These are phyloP conservation scores for Chrosomus eos DNA, from an alignment of 2,797 vertebrate species.

Conservation along the genomic window DNA sequence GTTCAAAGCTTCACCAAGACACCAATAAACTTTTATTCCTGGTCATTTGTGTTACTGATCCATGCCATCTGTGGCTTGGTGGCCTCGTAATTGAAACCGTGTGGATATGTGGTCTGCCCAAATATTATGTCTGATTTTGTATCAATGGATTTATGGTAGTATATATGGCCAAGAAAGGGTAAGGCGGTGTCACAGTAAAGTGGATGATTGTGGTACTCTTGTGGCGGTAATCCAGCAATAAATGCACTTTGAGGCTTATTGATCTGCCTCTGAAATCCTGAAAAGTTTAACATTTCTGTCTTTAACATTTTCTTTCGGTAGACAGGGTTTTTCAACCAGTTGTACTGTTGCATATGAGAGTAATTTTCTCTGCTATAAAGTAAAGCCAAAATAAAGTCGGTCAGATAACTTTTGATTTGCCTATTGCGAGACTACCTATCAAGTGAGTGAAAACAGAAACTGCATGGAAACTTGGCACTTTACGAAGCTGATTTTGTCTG, in stretches of 20 bases:
- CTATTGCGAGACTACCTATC: constrained; percentile 22
- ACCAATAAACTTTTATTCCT: constrained; percentile 47
- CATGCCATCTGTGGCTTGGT: constrained; percentile 52
- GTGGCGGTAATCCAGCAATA: constrained; percentile 17
- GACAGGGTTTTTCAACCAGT: constrained; percentile 9
- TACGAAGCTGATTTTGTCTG: constrained; percentile 15
- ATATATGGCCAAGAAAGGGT: constrained; percentile 52
- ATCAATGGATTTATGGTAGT: constrained; percentile 56
- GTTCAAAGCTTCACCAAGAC: constrained; percentile 34
- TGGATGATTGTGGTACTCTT: constrained; percentile 55
- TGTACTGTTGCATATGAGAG: constrained; percentile 25
- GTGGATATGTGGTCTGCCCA: constrained; percentile 58
- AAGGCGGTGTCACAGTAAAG: constrained; percentile 57
- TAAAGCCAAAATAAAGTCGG: constrained; percentile 22
- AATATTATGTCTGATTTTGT: constrained; percentile 63
- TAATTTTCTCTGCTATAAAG: constrained; percentile 36
- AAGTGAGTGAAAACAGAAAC: constrained; percentile 34
- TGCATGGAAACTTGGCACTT: constrained; percentile 47
- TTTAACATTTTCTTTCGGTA: not conserved
- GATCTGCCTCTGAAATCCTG: constrained; percentile 35
- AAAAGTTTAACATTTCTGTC: constrained; percentile 34
- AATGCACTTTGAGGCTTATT: constrained; percentile 22
- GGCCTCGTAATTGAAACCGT: constrained; percentile 47
- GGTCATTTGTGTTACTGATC: constrained; percentile 41
- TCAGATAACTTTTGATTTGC: constrained; percentile 19